Conservation (phyloP, 2,888 invertebrate genomes). For the Drosophila mettleri region DNA sequence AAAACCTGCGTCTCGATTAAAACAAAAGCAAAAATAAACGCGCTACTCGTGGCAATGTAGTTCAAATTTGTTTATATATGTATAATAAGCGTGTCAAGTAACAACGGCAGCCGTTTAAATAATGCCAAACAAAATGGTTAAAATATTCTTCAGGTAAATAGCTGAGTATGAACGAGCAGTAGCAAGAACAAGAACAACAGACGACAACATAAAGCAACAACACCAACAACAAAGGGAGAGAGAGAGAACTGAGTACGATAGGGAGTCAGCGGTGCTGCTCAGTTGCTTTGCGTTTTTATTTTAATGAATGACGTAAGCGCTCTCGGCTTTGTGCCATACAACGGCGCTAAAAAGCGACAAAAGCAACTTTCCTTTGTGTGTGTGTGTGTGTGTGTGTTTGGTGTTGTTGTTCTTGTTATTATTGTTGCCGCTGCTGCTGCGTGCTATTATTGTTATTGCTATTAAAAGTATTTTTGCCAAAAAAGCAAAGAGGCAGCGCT, state of each 20-base stretch:
- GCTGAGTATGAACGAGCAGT: conserved; percentile 23
- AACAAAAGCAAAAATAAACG: conserved; percentile 28
- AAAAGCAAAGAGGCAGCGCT: conserved; percentile 41
- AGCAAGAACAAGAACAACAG: conserved; percentile 31
- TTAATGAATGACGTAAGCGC: conserved; percentile 79
- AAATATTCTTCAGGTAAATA: conserved; percentile 78
- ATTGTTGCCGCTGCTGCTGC: conserved; percentile 20
- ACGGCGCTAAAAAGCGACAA: conserved; percentile 56
- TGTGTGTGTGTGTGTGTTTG: background rate
- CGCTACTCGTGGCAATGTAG: conserved; percentile 48
- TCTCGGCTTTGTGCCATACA: conserved; percentile 48
- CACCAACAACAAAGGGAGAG: conserved; percentile 24
- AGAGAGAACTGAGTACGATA: conserved; percentile 24
- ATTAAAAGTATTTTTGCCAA: conserved; percentile 45
- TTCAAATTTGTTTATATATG: conserved; percentile 32
- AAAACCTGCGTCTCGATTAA: conserved; percentile 34
- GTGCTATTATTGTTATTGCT: conserved; percentile 24
- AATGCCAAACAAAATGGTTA: conserved; percentile 76
- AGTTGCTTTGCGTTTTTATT: conserved; percentile 63
- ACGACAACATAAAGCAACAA: conserved; percentile 29
- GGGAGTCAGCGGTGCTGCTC: conserved; percentile 31
- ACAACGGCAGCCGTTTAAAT: conserved; percentile 33
- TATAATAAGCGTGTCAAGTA: conserved; percentile 35
- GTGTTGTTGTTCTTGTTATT: conserved; percentile 39
- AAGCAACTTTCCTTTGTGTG: conserved; percentile 55